These are phyloP conservation scores for Propithecus deckenii DNA, from an alignment of 2,797 vertebrate genomes.

Conservation along the genomic window DNA sequence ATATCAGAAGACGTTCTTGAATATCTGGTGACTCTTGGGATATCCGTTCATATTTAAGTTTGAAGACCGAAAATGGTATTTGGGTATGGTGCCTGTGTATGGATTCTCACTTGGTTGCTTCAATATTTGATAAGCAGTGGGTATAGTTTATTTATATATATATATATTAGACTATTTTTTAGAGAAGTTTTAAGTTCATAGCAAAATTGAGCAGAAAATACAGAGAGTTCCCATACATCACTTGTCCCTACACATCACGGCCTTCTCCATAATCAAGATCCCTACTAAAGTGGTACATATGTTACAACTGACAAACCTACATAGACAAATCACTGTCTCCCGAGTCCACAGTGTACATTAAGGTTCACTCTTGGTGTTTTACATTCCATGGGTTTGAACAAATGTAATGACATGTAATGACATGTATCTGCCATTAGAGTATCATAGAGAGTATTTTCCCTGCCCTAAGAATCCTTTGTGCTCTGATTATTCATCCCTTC, in stretches of 20 bases:
- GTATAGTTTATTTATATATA: neutral
- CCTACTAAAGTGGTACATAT: neutral
- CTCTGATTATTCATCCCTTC: neutral
- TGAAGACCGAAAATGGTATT: neutral
- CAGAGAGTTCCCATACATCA: neutral
- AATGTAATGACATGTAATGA: neutral
- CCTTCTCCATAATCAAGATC: neutral
- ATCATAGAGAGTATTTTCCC: neutral
- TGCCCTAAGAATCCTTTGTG: neutral
- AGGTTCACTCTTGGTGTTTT: neutral
- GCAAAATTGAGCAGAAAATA: neutral
- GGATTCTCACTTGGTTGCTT: neutral
- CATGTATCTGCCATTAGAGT: neutral
- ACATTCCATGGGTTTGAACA: neutral
- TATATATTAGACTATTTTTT: neutral
- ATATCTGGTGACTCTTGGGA: neutral
- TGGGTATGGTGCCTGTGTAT: neutral
- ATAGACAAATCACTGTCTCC: neutral
- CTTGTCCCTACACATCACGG: neutral
- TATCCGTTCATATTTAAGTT: neutral
- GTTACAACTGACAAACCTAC: neutral
- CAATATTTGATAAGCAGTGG: neutral
- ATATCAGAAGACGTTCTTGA: neutral
- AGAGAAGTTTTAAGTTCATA: neutral
- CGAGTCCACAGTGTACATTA: neutral